Conservation (phyloP, 2,797 vertebrate genomes). For the Sebastiscus tertius region DNA sequence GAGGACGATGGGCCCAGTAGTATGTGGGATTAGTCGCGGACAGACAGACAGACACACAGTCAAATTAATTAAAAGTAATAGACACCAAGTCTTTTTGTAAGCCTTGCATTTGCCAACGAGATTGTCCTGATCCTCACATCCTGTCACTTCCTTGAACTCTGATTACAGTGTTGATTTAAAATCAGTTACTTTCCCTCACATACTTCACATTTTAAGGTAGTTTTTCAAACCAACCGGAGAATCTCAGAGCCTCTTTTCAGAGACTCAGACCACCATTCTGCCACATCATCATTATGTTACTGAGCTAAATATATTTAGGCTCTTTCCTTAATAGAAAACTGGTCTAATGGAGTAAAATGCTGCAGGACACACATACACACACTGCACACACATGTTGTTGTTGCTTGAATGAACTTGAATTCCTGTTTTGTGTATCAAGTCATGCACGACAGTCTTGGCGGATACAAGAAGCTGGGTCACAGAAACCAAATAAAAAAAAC, state of each 20-base stretch:
- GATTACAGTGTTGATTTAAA: not conserved
- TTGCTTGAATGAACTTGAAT: conserved; percentile 37
- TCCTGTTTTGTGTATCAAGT: conserved; percentile 2
- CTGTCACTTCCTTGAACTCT: not conserved
- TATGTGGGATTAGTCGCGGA: too few species aligned
- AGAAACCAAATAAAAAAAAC: not conserved
- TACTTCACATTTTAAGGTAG: not conserved
- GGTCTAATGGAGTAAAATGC: conserved; percentile 56
- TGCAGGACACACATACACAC: conserved; percentile 31
- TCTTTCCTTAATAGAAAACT: not conserved
- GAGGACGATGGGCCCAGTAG: too few species aligned
- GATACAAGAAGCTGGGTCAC: conserved; percentile 21
- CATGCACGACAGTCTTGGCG: not conserved
- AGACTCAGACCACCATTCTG: not conserved
- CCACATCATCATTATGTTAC: not conserved
- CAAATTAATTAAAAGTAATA: not conserved
- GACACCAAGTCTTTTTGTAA: not conserved
- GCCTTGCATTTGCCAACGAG: not conserved
- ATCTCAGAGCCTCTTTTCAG: not conserved
- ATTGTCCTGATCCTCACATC: not conserved
- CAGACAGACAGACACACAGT: not conserved
- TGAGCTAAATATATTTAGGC: not conserved
- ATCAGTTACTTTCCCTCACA: not conserved
- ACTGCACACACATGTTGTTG: conserved; percentile 4
- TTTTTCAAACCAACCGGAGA: not conserved